Conservation (phyloP, 2,113 vertebrate species). For the Erpornis zantholeuca region DNA sequence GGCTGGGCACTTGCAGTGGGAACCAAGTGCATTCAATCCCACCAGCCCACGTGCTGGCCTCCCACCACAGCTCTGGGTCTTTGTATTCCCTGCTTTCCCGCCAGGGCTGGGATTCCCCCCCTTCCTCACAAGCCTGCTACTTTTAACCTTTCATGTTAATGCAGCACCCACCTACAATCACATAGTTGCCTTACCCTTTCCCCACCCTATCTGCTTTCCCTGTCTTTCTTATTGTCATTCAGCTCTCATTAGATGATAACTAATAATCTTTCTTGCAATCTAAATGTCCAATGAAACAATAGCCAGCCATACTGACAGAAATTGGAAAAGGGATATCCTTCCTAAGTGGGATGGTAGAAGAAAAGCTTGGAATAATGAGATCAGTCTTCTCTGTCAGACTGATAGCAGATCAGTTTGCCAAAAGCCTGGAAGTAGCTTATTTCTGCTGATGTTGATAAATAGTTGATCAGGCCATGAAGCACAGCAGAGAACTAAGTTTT, state of each 20-base stretch:
- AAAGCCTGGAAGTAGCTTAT: background rate
- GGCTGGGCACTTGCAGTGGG: rapidly evolving
- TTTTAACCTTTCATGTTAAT: background rate
- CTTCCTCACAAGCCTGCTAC: background rate
- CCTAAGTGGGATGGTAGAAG: background rate
- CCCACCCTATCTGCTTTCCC: background rate
- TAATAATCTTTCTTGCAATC: background rate
- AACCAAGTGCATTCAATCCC: background rate
- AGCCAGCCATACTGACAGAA: background rate
- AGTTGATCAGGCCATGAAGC: background rate
- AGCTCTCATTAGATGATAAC: background rate
- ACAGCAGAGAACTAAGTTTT: background rate
- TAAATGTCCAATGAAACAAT: background rate
- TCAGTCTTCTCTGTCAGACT: background rate
- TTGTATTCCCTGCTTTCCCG: background rate
- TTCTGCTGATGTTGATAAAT: background rate
- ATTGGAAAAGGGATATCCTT: background rate
- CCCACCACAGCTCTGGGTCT: background rate
- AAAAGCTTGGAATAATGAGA: background rate
- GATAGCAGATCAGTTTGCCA: background rate
- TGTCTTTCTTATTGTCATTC: background rate
- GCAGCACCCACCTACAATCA: background rate
- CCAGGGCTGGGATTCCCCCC: background rate
- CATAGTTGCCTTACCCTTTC: background rate
- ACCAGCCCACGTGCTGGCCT: rapidly evolving